Percentiles rank a stretch among this genome's conserved stretches.
Conservation (phyloP, 2,113 vertebrate species). For the Pitta sordida region DNA sequence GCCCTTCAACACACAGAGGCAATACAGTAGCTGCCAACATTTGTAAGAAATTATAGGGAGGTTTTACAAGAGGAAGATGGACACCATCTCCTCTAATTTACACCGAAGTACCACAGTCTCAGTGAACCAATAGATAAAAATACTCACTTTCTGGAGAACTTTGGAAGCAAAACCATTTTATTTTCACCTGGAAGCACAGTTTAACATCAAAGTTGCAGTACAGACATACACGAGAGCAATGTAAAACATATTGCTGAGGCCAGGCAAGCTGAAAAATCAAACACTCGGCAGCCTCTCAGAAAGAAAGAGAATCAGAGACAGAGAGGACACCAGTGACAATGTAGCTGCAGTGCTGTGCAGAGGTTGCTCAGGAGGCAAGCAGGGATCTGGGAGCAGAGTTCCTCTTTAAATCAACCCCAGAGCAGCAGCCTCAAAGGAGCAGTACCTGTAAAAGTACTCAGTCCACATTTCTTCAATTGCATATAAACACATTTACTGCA, state of each 20-base stretch:
- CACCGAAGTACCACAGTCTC: background rate
- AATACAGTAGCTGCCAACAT: background rate
- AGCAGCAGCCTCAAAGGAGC: background rate
- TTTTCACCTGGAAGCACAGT: background rate
- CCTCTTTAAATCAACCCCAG: background rate
- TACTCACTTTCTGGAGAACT: background rate
- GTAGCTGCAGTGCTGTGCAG: background rate
- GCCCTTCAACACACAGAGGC: background rate
- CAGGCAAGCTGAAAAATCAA: background rate
- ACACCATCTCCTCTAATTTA: background rate
- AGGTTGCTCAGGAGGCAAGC: background rate
- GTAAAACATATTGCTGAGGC: background rate
- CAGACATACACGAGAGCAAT: fast-evolving
- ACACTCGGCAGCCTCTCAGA: background rate
- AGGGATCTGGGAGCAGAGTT: background rate
- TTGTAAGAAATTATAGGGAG: background rate
- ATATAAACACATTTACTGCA: background rate
- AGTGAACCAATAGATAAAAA: background rate
- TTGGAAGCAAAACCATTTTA: background rate
- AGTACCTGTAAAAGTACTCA: background rate
- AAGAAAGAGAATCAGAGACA: background rate
- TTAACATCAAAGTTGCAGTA: background rate
- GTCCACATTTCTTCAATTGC: background rate
- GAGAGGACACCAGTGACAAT: background rate
- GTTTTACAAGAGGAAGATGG: background rate